phyloP scores from a whole-genome alignment of 1,140 invertebrate genomes.

The Branchinecta lynchi region DNA sequence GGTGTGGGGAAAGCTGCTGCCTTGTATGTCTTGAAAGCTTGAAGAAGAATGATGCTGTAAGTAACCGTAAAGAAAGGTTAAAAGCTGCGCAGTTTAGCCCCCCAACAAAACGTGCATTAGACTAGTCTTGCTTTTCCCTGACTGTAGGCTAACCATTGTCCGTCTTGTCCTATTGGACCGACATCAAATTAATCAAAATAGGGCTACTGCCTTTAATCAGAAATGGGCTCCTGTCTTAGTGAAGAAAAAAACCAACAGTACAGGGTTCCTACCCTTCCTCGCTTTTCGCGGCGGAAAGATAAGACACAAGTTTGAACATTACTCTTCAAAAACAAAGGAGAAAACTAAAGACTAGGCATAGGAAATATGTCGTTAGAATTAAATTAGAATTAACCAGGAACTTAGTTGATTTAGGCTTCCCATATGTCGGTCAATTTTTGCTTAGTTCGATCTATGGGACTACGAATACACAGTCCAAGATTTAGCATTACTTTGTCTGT shows the following conservation, averaged over 20 bases:
- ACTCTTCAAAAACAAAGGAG: too few relatives aligned
- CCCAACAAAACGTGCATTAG: neutral
- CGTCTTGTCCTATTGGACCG: neutral
- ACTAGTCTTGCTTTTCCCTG: neutral
- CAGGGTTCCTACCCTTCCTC: slow-evolving; percentile 12
- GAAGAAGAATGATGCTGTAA: slow-evolving; percentile 58
- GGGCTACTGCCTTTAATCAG: neutral
- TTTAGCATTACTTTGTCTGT: neutral
- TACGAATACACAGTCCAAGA: neutral
- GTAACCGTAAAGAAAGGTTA: slow-evolving; percentile 21
- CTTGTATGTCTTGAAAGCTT: slow-evolving; percentile 81
- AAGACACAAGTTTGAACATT: too few relatives aligned
- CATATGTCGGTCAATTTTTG: neutral
- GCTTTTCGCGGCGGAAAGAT: too few relatives aligned
- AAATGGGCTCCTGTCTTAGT: slow-evolving; percentile 14
- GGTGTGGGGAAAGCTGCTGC: slow-evolving; percentile 62
- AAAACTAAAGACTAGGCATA: too few relatives aligned
- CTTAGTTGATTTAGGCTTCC: too few relatives aligned
- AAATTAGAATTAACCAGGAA: too few relatives aligned
- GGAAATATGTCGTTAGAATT: too few relatives aligned
- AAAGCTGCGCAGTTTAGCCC: slow-evolving; percentile 22
- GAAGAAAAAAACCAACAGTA: slow-evolving; percentile 19
- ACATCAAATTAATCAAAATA: too few relatives aligned
- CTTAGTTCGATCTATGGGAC: neutral
- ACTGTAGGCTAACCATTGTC: neutral